Evolutionary conservation across 2,113 vertebrate genomes (phyloP).

Genomic region (Hepsetus odoe): DNA sequence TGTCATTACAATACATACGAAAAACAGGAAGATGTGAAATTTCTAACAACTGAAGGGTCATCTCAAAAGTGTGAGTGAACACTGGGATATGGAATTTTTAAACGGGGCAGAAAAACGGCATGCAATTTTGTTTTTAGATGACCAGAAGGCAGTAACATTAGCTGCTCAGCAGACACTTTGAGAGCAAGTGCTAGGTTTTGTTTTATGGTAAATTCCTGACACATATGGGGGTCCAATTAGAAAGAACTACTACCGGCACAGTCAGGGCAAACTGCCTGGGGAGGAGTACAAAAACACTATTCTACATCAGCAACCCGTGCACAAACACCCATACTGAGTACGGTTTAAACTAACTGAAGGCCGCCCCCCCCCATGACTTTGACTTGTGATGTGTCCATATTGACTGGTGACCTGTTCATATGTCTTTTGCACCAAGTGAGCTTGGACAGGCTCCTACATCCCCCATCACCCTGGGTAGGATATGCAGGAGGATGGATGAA

Average conservation of each 20-base stretch:
- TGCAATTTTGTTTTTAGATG: constrained; percentile 44
- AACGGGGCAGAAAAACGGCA: neutral
- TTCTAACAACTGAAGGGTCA: neutral
- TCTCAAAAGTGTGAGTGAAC: neutral
- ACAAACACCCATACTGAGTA: neutral
- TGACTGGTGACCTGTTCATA: no score
- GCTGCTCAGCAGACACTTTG: constrained; percentile 35
- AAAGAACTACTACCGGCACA: neutral
- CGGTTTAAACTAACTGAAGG: constrained; percentile 21
- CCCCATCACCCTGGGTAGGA: no score
- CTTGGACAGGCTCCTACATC: no score
- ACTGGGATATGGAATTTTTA: neutral
- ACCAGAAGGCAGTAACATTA: constrained; percentile 47
- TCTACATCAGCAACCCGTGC: constrained; percentile 1
- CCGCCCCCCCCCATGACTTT: no score
- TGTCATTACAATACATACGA: no score
- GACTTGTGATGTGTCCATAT: no score
- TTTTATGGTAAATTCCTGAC: constrained; percentile 47
- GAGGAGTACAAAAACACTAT: constrained; percentile 17
- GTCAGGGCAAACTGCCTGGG: constrained; percentile 4
- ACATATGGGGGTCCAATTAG: constrained; percentile 38
- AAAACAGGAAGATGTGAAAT: neutral
- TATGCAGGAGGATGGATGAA: no score
- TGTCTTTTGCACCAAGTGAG: neutral
- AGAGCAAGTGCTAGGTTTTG: constrained; percentile 31